These are phyloP conservation scores for Alethe diademata DNA, from an alignment of 2,113 vertebrate species.

Conservation along the genomic window DNA sequence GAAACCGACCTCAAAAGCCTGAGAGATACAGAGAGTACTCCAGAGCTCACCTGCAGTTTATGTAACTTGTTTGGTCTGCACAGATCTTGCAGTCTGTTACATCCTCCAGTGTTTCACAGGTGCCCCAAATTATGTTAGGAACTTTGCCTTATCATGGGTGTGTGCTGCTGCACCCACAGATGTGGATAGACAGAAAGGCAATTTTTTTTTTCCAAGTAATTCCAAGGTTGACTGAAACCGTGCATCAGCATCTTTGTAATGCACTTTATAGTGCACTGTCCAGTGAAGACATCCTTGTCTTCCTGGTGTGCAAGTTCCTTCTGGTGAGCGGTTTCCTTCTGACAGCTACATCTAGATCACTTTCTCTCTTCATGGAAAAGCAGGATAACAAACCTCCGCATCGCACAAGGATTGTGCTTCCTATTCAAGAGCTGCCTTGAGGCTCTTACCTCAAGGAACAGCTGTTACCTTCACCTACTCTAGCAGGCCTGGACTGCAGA, in stretches of 20 bases:
- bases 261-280: neutral
- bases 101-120: constrained; percentile 4
- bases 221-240: neutral
- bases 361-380: neutral
- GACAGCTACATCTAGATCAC: neutral
- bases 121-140: neutral
- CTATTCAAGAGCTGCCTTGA: neutral
- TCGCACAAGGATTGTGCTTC: neutral
- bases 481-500: neutral
- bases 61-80: neutral
- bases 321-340: neutral
- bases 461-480: neutral
- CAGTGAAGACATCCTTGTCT: neutral
- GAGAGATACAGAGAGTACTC: neutral
- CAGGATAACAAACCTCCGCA: neutral
- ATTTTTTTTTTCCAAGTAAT: neutral
- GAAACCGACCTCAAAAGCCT: neutral
- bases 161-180: neutral
- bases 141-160: neutral
- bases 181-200: neutral
- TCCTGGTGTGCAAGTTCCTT: neutral
- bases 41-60: neutral
- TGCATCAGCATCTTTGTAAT: neutral
- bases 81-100: neutral
- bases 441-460: neutral